Base-by-base conservation (phyloP, 1,140 invertebrate species). In the Ctenoplectra terminalis region DNA sequence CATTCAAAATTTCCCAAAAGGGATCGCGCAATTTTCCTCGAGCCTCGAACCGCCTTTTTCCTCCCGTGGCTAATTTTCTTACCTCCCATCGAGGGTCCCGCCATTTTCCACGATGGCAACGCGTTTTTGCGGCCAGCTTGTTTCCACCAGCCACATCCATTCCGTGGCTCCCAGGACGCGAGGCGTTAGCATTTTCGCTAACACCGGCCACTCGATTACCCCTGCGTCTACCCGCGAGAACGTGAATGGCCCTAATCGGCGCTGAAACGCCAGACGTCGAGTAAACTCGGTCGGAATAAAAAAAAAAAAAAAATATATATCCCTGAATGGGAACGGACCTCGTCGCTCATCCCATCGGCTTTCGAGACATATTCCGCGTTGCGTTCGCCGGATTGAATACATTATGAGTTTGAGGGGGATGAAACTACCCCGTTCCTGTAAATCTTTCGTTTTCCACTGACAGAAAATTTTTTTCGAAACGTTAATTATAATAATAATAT, bases 1-100 rank as follows among this genome's bases (percentile, higher is more conserved):
- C 37, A 26, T 46, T 58, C 29, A 29, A 58, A 60, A 72, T 29
- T 58, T 43, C 40, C 20, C n/a, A 4, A 29, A 37, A 52, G n/a
- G 69, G 54, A 46, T 37, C 7, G 31, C 6, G 46, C 54, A 72
- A 72, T 72, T 58, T 58, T 26, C 70, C n/a, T 46, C 15, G 17
- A 17, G 37, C 15, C 1, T 29, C 46, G 17, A 52, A 5, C 0
- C 2, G 15, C 13, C 11, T 69, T 48, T 48, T 50, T 50, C 8
- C 66, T 52, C 29, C 20, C 46, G 26, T 69, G 40, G 40, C 46
- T 69, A 69, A 69, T 69, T 69, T 69, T 69, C 66, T 52, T 69
- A 69, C 26, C 26, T 31, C 11, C 29, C 56, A 11, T 1, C 56
- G 11, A 29, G 23, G 46, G 11, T 48, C 26, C 56, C 26, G 11